Base-by-base conservation (phyloP, 2,113 vertebrate genomes). In the Plecturocebus donacophilus region DNA sequence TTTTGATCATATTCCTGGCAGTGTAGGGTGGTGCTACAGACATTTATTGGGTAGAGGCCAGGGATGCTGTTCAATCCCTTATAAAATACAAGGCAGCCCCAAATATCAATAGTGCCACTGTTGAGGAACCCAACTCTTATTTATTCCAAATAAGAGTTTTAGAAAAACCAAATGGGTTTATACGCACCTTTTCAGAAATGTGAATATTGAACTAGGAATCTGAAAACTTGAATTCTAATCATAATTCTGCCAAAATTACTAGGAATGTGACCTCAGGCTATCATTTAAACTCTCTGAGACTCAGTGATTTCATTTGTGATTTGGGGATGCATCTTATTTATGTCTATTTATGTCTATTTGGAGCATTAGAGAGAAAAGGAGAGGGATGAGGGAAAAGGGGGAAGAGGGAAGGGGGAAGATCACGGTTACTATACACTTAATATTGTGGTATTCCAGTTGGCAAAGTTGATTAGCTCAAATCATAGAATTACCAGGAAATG, bases 211-310 rank as follows among this genome's bases (percentile, higher is more conserved):
- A 40, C 3, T 40, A 85, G 17, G 23, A 91, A 77, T 68, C 79
- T 90, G 40, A 79, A 95, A 86, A 83, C 58, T 66, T 93, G 4
- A 9, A 73, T 93, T 93, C 35, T 97, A 87, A 73, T 61, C 25
- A 45, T 5, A 73, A 32, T 90, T 97, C 66, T 97, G 21, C 35
- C n/a, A 75, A 70, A 97, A 90, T 73, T 64, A 91, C 5, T 75
- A n/a, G 71, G 66, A 82, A 81, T 21, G 8, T 87, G 49, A 91
- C 75, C 8, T 82, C 16, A n/a, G 16, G 4, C 21, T 87, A 54
- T 76, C 66, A 61, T n/a, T 91, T 75, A 47, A 87, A 80, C 8
- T 90, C 92, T 76, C 38, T 90, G 47, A 14, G 71, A 7, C 9
- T 85, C 56, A 38, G 0, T n/a, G 38, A 88, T 94, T 90, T 94